Conservation (phyloP, 1,140 invertebrate genomes). For the Holotrichia oblita region DNA sequence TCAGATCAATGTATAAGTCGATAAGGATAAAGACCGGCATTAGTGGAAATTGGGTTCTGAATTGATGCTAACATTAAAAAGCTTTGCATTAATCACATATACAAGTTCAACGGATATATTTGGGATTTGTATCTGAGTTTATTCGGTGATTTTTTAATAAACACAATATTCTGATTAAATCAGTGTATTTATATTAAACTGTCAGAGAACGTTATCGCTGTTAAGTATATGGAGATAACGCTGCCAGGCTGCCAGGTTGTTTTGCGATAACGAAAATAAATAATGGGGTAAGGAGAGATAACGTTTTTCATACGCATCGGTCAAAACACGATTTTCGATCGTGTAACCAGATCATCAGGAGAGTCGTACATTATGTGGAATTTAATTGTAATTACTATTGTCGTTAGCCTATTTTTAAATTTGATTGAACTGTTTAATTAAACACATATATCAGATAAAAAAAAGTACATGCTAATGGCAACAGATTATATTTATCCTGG, state of each 20-base stretch:
- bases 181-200: slow-evolving; percentile 27
- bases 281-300: slow-evolving; percentile 24
- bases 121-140: background rate
- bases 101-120: background rate
- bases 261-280: slow-evolving; percentile 23
- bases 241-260: slow-evolving; percentile 27
- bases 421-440: background rate
- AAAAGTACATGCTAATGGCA: background rate
- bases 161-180: slow-evolving; percentile 36
- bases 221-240: background rate
- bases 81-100: background rate
- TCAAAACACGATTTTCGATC: slow-evolving; percentile 2
- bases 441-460: background rate
- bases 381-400: slow-evolving; percentile 8
- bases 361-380: background rate
- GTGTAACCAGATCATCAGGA: slow-evolving; percentile 15
- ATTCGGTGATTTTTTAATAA: slow-evolving; percentile 25
- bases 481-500: too few species aligned
- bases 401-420: background rate
- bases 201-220: background rate
- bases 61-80: background rate
- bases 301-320: background rate
- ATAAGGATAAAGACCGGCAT: background rate
- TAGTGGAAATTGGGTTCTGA: background rate
- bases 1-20: background rate